A percentile compares a stretch with the other conserved stretches of the same genome.
These are phyloP conservation scores for Hymenopus coronatus DNA, from an alignment of 2,888 invertebrate genomes.

Conservation along the genomic window DNA sequence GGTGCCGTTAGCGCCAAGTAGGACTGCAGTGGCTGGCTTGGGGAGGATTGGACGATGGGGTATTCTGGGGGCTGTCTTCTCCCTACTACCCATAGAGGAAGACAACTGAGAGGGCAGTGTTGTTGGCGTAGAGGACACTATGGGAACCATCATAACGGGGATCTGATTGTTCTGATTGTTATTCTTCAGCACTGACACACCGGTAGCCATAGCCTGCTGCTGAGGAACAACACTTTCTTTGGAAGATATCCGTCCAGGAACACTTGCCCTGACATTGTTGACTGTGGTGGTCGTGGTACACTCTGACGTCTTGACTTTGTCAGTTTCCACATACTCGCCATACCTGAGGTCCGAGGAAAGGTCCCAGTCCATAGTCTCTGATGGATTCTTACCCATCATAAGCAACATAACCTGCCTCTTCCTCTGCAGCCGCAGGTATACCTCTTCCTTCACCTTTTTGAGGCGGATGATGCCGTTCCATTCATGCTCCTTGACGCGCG, in stretches of 20 bases:
- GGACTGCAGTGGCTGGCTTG: slow-evolving; percentile 40
- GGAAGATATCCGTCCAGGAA: not conserved
- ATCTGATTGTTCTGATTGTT: slow-evolving; percentile 33
- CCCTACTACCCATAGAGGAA: slow-evolving; percentile 10
- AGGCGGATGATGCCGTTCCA: slow-evolving; percentile 81
- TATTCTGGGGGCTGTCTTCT: slow-evolving; percentile 29
- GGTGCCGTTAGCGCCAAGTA: not conserved
- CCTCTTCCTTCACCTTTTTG: slow-evolving; percentile 81
- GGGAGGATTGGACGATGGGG: slow-evolving; percentile 48
- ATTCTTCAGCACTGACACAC: slow-evolving; percentile 19
- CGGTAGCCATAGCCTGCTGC: not conserved
- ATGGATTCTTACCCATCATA: slow-evolving; percentile 30
- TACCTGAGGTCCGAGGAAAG: slow-evolving; percentile 25
- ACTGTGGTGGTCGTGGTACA: slow-evolving; percentile 40
- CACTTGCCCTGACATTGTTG: slow-evolving; percentile 24
- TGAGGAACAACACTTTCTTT: not conserved
- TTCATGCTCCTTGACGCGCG: slow-evolving; percentile 78
- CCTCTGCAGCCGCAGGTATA: slow-evolving; percentile 67
- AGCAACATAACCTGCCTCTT: slow-evolving; percentile 57
- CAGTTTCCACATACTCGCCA: slow-evolving; percentile 18
- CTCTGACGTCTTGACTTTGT: slow-evolving; percentile 31
- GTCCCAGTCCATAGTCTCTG: slow-evolving; percentile 32
- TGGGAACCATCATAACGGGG: slow-evolving; percentile 40
- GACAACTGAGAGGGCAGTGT: slow-evolving; percentile 14
- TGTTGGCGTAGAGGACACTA: slow-evolving; percentile 41